A percentile compares a stretch with the other conserved stretches of the same genome.
These are phyloP conservation scores for Dynastes tityus DNA, from an alignment of 2,888 invertebrate species.

Conservation along the genomic window DNA sequence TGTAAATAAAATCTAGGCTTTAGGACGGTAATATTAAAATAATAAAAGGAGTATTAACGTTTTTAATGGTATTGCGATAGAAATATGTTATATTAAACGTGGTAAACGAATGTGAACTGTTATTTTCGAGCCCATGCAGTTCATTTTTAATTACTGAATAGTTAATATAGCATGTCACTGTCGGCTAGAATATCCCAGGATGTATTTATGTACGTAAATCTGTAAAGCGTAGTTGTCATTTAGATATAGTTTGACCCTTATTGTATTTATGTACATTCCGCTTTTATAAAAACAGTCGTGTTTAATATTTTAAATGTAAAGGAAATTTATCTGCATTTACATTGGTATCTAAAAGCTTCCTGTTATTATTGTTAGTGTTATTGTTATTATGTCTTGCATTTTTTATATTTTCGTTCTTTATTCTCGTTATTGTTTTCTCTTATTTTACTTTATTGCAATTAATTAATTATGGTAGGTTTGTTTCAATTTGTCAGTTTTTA, in stretches of 20 bases:
- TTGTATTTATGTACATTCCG: slow-evolving; percentile 31
- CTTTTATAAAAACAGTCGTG: slow-evolving; percentile 11
- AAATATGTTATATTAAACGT: slow-evolving; percentile 25
- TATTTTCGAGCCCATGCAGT: slow-evolving; percentile 54
- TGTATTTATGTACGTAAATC: slow-evolving; percentile 13
- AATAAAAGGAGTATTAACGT: background rate
- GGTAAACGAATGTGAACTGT: slow-evolving; percentile 53
- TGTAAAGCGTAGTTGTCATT: slow-evolving; percentile 15
- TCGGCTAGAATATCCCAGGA: background rate
- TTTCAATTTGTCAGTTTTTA: no score
- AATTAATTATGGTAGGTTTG: no score
- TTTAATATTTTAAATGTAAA: slow-evolving; percentile 17
- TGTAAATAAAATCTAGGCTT: slow-evolving; percentile 20
- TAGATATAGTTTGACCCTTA: background rate
- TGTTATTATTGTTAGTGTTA: no score
- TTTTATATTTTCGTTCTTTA: background rate
- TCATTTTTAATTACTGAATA: slow-evolving; percentile 46
- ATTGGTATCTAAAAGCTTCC: no score
- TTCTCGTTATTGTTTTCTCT: no score
- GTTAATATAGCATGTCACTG: slow-evolving; percentile 18
- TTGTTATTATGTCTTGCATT: background rate
- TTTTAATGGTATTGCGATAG: background rate
- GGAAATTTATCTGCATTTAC: slow-evolving; percentile 6
- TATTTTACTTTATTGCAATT: no score
- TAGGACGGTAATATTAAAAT: slow-evolving; percentile 7